These are phyloP conservation scores for Chiloscyllium punctatum DNA, from an alignment of 2,797 vertebrate species.

Conservation along the genomic window DNA sequence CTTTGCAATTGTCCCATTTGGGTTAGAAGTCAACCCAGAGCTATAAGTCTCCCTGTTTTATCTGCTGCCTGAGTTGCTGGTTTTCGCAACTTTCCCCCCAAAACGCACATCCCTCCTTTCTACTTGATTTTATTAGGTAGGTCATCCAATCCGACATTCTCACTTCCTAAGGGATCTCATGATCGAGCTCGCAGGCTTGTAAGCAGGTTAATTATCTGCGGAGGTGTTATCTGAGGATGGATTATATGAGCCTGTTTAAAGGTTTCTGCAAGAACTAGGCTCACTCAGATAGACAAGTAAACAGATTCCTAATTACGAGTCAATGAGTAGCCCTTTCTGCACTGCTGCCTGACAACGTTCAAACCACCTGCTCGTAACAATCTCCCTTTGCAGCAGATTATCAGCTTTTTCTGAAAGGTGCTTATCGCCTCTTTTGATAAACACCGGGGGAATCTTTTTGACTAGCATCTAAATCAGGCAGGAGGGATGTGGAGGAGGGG, in stretches of 20 bases:
- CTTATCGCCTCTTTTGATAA: not conserved
- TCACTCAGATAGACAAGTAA: slow-evolving; percentile 52
- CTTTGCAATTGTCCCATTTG: not conserved
- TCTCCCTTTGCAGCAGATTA: not conserved
- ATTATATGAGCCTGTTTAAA: slow-evolving; percentile 44
- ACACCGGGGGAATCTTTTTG: not conserved
- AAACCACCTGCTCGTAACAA: not conserved
- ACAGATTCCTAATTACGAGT: slow-evolving; percentile 54
- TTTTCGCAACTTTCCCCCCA: not conserved
- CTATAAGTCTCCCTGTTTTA: not conserved
- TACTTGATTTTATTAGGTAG: not conserved
- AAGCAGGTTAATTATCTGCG: slow-evolving; percentile 53
- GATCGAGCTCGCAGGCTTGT: slow-evolving; percentile 47
- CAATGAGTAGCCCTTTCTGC: slow-evolving; percentile 54
- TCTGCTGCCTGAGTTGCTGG: not conserved
- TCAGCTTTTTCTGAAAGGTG: no score
- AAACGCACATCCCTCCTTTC: not conserved
- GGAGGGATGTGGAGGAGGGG: not conserved
- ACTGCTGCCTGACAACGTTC: not conserved
- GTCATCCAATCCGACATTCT: not conserved
- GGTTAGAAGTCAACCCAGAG: not conserved
- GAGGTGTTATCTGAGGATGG: slow-evolving; percentile 50
- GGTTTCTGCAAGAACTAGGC: slow-evolving; percentile 48
- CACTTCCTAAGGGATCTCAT: not conserved
- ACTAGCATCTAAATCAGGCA: not conserved